These are phyloP conservation scores for Peromyscus maniculatus DNA, from an alignment of 2,113 vertebrate species.

Conservation along the genomic window DNA sequence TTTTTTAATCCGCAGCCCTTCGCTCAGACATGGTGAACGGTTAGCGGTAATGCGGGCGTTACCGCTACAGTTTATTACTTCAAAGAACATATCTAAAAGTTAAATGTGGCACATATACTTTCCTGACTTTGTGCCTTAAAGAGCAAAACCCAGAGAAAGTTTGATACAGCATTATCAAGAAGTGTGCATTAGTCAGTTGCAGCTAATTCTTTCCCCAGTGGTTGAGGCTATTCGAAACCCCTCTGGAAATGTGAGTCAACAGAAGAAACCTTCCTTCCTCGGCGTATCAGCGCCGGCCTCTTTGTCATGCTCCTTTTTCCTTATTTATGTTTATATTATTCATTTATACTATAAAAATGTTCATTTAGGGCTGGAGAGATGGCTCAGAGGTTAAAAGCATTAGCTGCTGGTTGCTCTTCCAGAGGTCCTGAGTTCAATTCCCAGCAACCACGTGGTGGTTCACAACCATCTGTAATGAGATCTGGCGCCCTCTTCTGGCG, in stretches of 20 bases:
- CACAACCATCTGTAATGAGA: too few species aligned
- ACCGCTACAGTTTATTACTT: constrained; percentile 45
- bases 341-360: not conserved
- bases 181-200: not conserved
- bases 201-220: not conserved
- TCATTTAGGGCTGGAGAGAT: not conserved
- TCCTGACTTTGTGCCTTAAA: constrained; percentile 45
- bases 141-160: constrained; percentile 15
- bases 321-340: not conserved
- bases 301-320: not conserved
- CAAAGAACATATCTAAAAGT: constrained; percentile 38
- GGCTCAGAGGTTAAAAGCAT: not conserved
- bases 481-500: too few species aligned
- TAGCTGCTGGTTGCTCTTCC: too few species aligned
- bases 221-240: not conserved
- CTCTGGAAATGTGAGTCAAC: not conserved
- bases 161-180: constrained; percentile 1
- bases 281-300: not conserved
- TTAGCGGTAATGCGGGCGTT: too few species aligned
- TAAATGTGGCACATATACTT: not conserved
- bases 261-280: not conserved
- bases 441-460: too few species aligned
- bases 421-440: too few species aligned
- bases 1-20: too few species aligned
- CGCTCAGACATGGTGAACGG: too few species aligned